A percentile compares a stretch with the other conserved stretches of the same genome.
Conservation (phyloP, 2,797 vertebrate species). For the Phoeniculus purpureus region DNA sequence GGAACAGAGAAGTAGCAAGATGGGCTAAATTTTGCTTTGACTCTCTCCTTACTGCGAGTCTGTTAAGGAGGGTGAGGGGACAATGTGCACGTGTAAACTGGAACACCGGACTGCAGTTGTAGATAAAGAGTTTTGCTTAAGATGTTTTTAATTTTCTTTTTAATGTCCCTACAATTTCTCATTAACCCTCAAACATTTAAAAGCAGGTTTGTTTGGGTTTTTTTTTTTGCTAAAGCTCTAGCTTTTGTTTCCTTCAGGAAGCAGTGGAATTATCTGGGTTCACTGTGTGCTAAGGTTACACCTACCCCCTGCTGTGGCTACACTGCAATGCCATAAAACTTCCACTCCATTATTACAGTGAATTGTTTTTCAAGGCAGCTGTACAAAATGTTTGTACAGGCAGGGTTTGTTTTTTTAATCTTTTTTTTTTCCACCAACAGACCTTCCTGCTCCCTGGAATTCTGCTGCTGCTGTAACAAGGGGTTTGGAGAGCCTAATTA, state of each 20-base stretch:
- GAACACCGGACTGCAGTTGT: background rate
- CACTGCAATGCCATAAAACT: background rate
- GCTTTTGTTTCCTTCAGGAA: constrained; percentile 52
- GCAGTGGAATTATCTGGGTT: constrained; percentile 23
- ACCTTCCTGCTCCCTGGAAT: background rate
- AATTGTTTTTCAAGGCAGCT: constrained; percentile 17
- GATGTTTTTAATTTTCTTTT: background rate
- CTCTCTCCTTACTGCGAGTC: background rate
- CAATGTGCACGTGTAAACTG: rapidly evolving
- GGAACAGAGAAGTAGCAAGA: background rate
- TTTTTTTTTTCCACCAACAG: background rate
- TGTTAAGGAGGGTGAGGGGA: background rate
- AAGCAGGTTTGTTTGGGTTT: background rate
- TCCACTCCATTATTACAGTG: background rate
- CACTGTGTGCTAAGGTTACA: background rate
- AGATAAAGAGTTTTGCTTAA: constrained; percentile 8
- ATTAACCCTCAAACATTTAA: background rate
- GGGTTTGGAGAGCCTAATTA: constrained; percentile 6
- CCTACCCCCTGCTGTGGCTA: background rate
- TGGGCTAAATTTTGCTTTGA: background rate
- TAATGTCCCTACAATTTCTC: background rate
- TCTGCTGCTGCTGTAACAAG: background rate
- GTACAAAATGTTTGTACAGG: background rate
- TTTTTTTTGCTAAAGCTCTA: background rate
- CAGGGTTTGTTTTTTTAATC: background rate